These are phyloP conservation scores for Lasiurus borealis DNA, from an alignment of 2,113 vertebrate species.

Conservation along the genomic window DNA sequence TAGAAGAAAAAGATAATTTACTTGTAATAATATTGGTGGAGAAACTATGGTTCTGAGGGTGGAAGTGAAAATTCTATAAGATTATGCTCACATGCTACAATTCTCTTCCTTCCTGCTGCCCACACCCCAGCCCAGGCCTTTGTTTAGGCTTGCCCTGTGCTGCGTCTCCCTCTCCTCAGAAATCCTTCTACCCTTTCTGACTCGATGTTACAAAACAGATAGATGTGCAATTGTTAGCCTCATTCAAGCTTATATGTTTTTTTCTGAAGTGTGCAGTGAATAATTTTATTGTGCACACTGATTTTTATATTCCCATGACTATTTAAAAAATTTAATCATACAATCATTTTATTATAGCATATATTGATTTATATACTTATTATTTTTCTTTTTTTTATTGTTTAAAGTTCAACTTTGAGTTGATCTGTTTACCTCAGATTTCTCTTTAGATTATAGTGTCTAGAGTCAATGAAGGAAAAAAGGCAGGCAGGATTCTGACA, in stretches of 20 bases:
- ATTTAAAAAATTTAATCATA: neutral
- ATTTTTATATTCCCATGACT: neutral
- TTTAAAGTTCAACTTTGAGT: neutral
- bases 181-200: neutral
- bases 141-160: neutral
- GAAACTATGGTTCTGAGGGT: neutral
- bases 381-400: too few species aligned
- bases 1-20: constrained; percentile 1
- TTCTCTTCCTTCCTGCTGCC: neutral
- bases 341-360: too few species aligned
- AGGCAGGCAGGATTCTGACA: neutral
- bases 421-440: neutral
- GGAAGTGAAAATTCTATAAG: neutral
- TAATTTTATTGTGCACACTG: neutral
- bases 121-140: too few species aligned
- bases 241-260: neutral
- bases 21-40: neutral
- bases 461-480: neutral
- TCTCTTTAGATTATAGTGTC: neutral
- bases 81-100: accelerated
- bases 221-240: neutral
- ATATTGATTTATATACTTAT: too few species aligned
- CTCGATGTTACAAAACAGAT: neutral
- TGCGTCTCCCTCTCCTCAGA: neutral
- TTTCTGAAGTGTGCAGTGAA: neutral